Evolutionary conservation across 2,797 vertebrate genomes (phyloP), one percentile per base, ranked within the genome.

Genomic region (Argya squamiceps): DNA sequence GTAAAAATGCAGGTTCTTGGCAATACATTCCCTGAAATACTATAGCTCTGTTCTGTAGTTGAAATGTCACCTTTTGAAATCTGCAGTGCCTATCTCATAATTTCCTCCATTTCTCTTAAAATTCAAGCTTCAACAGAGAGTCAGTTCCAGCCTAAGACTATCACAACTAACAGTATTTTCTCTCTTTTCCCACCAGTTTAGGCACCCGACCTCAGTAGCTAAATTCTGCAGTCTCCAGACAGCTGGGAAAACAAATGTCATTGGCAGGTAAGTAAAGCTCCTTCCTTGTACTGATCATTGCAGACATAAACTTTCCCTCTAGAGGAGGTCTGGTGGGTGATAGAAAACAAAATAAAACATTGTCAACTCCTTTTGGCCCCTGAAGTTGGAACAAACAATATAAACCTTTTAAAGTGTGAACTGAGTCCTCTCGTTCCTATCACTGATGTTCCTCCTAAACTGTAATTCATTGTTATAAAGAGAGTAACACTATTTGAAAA

Each of bases 31-130:
- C 67, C 89, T 93, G 76, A 90, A 90, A 9, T 55, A 39, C 39
- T 60, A 24, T 30, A 56, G 44, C 56, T 64, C 92, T 96, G 29
- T 90, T 96, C 46, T 83, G 60, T 59, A 92, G 89, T 64, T 95
- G 75, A 84, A 85, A 96, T 50, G 58, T 70, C 44, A 80, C 64
- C 53, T 89, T 84, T 88, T 65, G 70, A 91, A 96, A 96, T 64
- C 85, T 93, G 78, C 82, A 81, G 47, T 75, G 58, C n/a, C 73
- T 70, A 62, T 93, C 77, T 94, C 39, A n/a, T 91, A 85, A 81
- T 82, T 74, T 9, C 19, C 15, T 81, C 6, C 0, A 46, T 73
- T 89, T 67, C 13, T 53, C 36, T 94, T 94, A 94, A 94, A 95
- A 93, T 88, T 90, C 89, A 86, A 19, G 85, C 36, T 79, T 94